Conservation (phyloP, 2,113 vertebrate genomes). For the Mus musculus region GRCm39 chr1:131660501-131661000, state of each 20-base stretch:
- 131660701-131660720: not conserved
- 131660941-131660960: not conserved
- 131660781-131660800: not conserved
- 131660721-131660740: not conserved
- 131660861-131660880: fast-evolving
- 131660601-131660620: not conserved
- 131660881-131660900: not conserved
- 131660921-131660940: not conserved
- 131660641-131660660: not conserved
- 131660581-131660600: not conserved
- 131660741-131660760: not conserved
- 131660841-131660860: fast-evolving
- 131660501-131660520: not conserved
- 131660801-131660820: not conserved
- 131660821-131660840: not conserved
- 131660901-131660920: not conserved
- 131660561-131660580: not conserved
- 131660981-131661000: not conserved
- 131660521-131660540: not conserved
- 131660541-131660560: not conserved
- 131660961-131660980: not conserved
- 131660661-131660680: not conserved
- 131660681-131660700: not conserved
- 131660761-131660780: not conserved
- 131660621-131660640: not conserved